phyloP scores from a whole-genome alignment of 2,113 vertebrate species.

The Pteronura brasiliensis region DNA sequence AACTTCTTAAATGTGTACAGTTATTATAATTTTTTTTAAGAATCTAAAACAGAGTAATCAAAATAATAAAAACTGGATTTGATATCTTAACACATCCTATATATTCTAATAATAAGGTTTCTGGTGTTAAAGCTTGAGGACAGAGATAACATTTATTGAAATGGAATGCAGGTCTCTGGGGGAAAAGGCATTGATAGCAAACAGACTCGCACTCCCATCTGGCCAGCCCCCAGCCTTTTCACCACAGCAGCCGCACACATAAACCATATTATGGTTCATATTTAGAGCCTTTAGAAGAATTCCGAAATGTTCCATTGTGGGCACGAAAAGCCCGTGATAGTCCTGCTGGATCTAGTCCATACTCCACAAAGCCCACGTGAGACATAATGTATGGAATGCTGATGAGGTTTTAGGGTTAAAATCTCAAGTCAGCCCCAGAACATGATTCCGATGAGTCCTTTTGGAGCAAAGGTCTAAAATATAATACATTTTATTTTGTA shows the following conservation, averaged over 20 bases:
- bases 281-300: not conserved
- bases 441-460: not conserved
- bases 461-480: not conserved
- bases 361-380: not conserved
- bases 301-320: not conserved
- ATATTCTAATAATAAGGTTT: not conserved
- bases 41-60: not conserved
- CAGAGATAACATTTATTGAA: not conserved
- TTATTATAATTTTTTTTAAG: not conserved
- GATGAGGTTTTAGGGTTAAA: not conserved
- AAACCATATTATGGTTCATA: not conserved
- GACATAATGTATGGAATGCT: not conserved
- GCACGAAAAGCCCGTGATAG: not conserved
- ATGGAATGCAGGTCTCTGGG: not conserved
- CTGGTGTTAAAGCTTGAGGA: not conserved
- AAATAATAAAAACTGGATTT: not conserved
- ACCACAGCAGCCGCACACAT: not conserved
- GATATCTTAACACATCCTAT: not conserved
- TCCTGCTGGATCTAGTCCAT: not conserved
- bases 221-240: not conserved
- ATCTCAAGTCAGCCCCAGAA: not conserved
- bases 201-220: not conserved
- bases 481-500: not conserved
- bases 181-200: not conserved
- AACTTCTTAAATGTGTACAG: not conserved